Percentiles rank a stretch among this genome's conserved stretches.
These are phyloP conservation scores for Caradrina kadenii DNA, from an alignment of 2,888 invertebrate genomes.

Conservation along the genomic window DNA sequence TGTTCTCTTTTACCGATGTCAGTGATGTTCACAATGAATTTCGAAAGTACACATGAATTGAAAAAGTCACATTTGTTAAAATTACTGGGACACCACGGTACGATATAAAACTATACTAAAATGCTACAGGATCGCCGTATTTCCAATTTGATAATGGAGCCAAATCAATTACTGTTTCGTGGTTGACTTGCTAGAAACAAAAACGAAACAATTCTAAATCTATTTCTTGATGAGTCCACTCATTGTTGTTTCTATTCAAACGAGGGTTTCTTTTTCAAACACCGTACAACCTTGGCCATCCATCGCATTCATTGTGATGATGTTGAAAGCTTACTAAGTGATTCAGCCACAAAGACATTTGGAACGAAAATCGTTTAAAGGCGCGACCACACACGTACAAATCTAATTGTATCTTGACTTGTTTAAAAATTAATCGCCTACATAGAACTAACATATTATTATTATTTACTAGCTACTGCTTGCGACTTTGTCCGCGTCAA, in stretches of 20 bases:
- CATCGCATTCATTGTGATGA: slow-evolving; percentile 26
- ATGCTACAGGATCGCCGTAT: neutral
- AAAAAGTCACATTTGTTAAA: too few species aligned
- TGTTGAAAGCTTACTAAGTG: slow-evolving; percentile 33
- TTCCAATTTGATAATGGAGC: neutral
- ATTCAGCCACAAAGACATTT: slow-evolving; percentile 40
- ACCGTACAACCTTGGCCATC: slow-evolving; percentile 8
- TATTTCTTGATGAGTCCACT: slow-evolving; percentile 10
- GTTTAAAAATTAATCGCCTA: too few species aligned
- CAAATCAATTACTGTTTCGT: neutral
- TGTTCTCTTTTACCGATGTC: too few species aligned
- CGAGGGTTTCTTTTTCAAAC: slow-evolving; percentile 18
- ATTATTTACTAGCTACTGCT: too few species aligned
- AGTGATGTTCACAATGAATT: too few species aligned
- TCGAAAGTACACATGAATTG: too few species aligned
- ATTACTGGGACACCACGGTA: too few species aligned
- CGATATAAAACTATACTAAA: neutral
- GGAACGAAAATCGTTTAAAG: too few species aligned
- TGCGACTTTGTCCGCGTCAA: too few species aligned
- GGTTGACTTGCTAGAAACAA: neutral
- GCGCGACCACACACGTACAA: too few species aligned
- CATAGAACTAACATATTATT: too few species aligned
- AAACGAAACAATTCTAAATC: slow-evolving; percentile 15
- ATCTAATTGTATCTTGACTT: too few species aligned
- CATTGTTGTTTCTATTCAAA: slow-evolving; percentile 21